Evolutionary conservation across 2,113 vertebrate genomes (phyloP), one percentile per base, ranked within the genome.

Genomic region (Grammomys surdaster): DNA sequence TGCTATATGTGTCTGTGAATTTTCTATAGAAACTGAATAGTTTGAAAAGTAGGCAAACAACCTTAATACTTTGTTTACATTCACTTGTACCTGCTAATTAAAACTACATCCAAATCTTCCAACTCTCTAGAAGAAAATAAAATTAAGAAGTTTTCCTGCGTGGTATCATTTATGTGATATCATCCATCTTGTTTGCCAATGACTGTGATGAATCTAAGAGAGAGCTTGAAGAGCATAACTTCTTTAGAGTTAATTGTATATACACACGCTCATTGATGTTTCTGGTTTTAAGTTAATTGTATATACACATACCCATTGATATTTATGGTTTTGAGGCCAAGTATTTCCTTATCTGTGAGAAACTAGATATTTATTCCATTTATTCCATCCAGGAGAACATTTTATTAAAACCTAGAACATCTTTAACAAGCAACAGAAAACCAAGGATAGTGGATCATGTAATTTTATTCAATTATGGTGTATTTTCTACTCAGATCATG

Each of bases 81-180:
- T 96, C 22, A 88, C 19, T 84, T 94, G 17, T 93, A 46, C 5
- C 22, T 88, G 20, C 51, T 17, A n/a, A 94, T 48, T 80, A 54
- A 90, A 65, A 91, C 76, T 46, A 63, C 94, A 43, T 87, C 63
- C 46, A 17, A 86, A 94, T 17, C 1, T 87, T 97, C 80, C 19
- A 73, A 54, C 19, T 88, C 48, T 9, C 65, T 56, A 43, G 0
- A 63, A 91, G 77, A 81, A 31, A 17, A 36, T 82, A 70, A 43
- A 36, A 33, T 56, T 28, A 31, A 89, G 40, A 63, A 85, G 31
- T 46, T 76, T 96, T 48, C 14, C 20, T 88, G 16, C 51, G 4
- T 76, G 40, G 60, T 69, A 28, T 81, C 77, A 60, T 2, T 72
- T 91, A 60, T 20, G 5, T 81, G 36, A 22, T n/a, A 81, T 13